Percentiles rank a stretch among this genome's conserved stretches.
These are phyloP conservation scores for Hydropotes inermis DNA, from an alignment of 2,113 vertebrate species.

Conservation along the genomic window DNA sequence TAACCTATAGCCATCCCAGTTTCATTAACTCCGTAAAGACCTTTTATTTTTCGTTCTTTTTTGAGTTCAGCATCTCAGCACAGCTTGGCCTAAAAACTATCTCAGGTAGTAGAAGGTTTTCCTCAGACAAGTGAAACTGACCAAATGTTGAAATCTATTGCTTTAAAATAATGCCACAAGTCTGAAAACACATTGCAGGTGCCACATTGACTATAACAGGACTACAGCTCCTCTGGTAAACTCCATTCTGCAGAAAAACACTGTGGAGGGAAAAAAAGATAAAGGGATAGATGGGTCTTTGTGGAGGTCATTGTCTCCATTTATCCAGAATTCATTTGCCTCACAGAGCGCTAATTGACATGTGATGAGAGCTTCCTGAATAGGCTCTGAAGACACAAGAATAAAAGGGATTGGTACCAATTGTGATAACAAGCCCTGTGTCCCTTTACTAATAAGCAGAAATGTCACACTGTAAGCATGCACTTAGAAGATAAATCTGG, in stretches of 20 bases:
- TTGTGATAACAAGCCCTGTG: background rate
- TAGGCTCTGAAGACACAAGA: background rate
- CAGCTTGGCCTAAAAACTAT: background rate
- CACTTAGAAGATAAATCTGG: background rate
- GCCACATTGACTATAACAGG: background rate
- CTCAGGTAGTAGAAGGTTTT: background rate
- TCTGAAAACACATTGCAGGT: background rate
- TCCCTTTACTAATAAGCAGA: constrained; percentile 12
- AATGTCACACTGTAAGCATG: background rate
- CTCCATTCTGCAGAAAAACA: background rate
- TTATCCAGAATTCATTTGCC: background rate
- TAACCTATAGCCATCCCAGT: background rate
- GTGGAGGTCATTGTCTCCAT: background rate
- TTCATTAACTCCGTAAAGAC: background rate
- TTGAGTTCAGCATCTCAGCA: background rate
- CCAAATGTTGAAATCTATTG: background rate
- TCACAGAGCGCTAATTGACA: constrained; percentile 47
- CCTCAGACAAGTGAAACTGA: background rate
- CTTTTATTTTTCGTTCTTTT: background rate
- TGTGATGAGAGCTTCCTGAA: constrained; percentile 19
- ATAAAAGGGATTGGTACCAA: constrained; percentile 34
- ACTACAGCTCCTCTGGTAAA: background rate
- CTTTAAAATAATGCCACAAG: background rate
- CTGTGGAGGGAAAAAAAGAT: too few species aligned
- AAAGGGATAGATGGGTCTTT: background rate